A percentile compares a stretch with the other conserved stretches of the same genome.
phyloP scores from a whole-genome alignment of 1,140 invertebrate genomes.

The Tribolium madens region DNA sequence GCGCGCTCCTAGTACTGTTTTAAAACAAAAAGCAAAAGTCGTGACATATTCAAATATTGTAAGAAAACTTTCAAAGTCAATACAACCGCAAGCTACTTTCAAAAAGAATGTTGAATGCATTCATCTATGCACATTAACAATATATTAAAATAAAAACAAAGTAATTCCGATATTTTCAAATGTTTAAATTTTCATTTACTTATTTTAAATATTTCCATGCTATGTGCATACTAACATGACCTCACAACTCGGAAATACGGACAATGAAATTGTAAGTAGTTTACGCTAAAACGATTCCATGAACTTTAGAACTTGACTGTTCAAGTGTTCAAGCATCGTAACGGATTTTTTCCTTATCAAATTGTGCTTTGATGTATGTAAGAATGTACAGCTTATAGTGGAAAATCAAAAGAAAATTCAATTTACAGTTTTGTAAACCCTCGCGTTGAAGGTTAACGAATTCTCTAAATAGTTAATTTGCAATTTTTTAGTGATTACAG shows the following conservation, averaged over 20 bases:
- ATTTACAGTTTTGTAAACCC: background rate
- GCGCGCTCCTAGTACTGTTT: no score
- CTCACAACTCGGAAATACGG: background rate
- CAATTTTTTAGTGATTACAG: background rate
- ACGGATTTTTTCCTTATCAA: background rate
- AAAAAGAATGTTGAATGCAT: no score
- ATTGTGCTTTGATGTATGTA: background rate
- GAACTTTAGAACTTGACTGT: background rate
- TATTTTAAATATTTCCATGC: no score
- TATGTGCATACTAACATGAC: background rate
- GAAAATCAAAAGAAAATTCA: background rate
- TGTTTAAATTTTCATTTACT: no score
- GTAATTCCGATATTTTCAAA: background rate
- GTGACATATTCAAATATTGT: background rate
- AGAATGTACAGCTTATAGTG: background rate
- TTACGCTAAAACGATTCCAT: background rate
- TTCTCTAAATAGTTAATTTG: background rate
- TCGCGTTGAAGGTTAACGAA: background rate
- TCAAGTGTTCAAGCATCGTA: background rate
- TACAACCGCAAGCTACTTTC: background rate
- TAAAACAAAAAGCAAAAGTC: no score
- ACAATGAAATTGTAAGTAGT: background rate
- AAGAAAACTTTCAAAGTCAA: background rate
- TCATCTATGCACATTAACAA: no score
- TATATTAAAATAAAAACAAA: no score